A percentile compares a stretch with the other conserved stretches of the same genome.
These are phyloP conservation scores for Tautogolabrus adspersus DNA, from an alignment of 2,113 vertebrate genomes.

Conservation along the genomic window DNA sequence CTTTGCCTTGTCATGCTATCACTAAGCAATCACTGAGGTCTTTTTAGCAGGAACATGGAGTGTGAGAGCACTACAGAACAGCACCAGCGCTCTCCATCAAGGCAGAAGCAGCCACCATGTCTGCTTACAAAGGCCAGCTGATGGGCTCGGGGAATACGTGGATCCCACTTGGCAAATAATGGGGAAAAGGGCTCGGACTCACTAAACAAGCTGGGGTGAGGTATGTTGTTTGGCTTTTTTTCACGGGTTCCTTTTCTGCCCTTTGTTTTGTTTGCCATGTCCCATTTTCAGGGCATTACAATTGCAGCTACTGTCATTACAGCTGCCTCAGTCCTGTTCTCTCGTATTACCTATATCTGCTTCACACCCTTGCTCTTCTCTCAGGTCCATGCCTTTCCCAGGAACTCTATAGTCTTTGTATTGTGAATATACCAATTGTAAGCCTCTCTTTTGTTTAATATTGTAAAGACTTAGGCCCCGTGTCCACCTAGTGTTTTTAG, in stretches of 20 bases:
- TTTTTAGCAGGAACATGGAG: background rate
- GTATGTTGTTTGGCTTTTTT: background rate
- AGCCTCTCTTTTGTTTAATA: background rate
- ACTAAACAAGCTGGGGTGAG: background rate
- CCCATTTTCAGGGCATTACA: background rate
- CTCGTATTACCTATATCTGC: background rate
- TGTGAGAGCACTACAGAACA: background rate
- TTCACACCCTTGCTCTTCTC: too few species aligned
- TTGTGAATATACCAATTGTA: background rate
- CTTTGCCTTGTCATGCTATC: background rate
- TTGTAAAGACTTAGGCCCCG: too few species aligned
- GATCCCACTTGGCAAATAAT: constrained; percentile 8
- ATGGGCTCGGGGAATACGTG: constrained; percentile 2
- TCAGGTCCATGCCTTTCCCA: too few species aligned
- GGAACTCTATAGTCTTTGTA: background rate
- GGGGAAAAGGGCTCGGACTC: background rate
- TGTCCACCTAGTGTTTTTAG: too few species aligned
- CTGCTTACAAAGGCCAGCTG: background rate
- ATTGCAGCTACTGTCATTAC: background rate
- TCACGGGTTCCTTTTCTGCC: background rate
- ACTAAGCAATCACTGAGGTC: background rate
- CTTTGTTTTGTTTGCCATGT: background rate
- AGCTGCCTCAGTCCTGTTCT: background rate
- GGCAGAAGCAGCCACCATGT: background rate
- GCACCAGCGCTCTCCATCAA: background rate